Evolutionary conservation across 2,113 vertebrate species (phyloP), one percentile per base, ranked within the genome.

Genomic region (Chunga burmeisteri): DNA sequence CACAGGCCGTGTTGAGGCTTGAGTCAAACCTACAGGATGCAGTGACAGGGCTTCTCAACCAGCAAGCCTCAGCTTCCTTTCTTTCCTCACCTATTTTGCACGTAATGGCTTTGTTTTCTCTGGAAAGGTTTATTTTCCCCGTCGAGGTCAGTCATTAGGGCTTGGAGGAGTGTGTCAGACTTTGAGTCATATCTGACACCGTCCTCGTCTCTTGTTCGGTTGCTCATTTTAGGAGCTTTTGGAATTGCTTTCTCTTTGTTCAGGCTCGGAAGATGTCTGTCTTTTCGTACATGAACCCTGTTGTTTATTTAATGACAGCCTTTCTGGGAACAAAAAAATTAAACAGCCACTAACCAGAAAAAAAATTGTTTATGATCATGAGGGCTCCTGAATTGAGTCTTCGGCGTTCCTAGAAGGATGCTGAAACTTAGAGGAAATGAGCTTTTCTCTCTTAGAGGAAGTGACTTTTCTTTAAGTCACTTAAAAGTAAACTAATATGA

Each of bases 241-340:
- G 55, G 42, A 85, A 61, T 75, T 68, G 40, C 19, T 67, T 87
- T 83, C 52, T 83, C 74, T 93, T 89, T 86, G 49, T 90, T 86
- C 52, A 61, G 30, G 40, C 44, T 63, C 80, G 66, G 96, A 78
- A 86, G 55, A 77, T 58, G 36, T 75, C 61, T 92, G 56, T 55
- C 56, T 86, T 86, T 70, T 93, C 4, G 2, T 85, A 58, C 0
- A 0, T 78, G 59, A 91, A 87, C 66, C 34, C 49, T 40, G 17
- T 44, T 94, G 67, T 95, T 96, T 94, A 40, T 95, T 94, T 95
- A 90, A 95, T 89, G 56, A 86, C 50, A 73, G 40, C 38, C 71
- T 83, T 95, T 94, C 77, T 71, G 85, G 56, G 70, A 96, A 90
- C 34, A 79, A 94, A 84, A 91, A 81, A 53, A 40, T 77, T 80